These are phyloP conservation scores for Stenotaenia linearis DNA, from an alignment of 2,888 invertebrate genomes.

Conservation along the genomic window DNA sequence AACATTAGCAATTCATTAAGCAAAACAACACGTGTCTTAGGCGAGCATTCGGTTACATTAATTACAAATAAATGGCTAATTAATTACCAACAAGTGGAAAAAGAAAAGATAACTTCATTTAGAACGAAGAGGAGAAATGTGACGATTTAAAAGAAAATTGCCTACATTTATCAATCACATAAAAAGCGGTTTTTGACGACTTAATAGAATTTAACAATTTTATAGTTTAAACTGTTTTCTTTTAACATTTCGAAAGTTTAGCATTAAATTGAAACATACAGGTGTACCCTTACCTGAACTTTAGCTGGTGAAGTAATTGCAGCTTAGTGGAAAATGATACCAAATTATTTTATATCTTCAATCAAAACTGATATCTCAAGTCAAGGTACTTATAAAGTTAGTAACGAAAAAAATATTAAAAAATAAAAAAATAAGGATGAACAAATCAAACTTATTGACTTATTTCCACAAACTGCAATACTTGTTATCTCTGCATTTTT, in stretches of 20 bases:
- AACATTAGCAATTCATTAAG: slow-evolving; percentile 26
- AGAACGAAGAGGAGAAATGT: neutral
- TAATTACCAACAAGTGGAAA: slow-evolving; percentile 21
- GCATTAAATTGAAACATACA: neutral
- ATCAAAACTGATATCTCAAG: neutral
- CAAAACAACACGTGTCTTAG: slow-evolving; percentile 26
- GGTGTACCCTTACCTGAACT: neutral
- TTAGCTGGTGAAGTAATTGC: too few relatives aligned
- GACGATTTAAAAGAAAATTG: neutral
- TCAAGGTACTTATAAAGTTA: neutral
- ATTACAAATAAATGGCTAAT: slow-evolving; percentile 26
- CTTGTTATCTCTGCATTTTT: neutral
- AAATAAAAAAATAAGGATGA: neutral
- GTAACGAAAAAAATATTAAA: neutral
- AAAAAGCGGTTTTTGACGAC: too few relatives aligned
- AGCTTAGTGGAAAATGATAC: neutral
- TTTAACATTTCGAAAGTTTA: neutral
- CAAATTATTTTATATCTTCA: neutral
- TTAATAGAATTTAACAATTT: too few relatives aligned
- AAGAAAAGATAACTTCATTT: slow-evolving; percentile 11
- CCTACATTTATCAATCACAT: neutral
- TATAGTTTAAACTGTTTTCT: too few relatives aligned
- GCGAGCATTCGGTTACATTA: slow-evolving; percentile 22
- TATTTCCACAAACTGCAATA: neutral
- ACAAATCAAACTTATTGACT: neutral